A percentile compares a stretch with the other conserved stretches of the same genome.
Evolutionary conservation across 2,888 invertebrate species (phyloP).

Genomic region (Caenorhabditis sulstoni): DNA sequence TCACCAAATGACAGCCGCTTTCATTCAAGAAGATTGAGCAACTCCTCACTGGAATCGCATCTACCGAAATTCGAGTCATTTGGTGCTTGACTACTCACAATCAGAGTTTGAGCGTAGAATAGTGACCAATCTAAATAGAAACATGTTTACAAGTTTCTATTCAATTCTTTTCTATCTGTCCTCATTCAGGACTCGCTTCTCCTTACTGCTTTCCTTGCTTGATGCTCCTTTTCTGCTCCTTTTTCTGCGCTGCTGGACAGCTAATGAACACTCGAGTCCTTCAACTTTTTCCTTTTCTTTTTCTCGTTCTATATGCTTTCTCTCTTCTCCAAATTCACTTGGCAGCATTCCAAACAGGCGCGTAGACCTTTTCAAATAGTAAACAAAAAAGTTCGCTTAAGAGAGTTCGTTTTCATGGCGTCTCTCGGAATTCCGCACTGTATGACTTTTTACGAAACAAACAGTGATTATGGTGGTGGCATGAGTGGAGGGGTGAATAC

Average conservation of each 20-base stretch:
- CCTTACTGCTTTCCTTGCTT: slow-evolving; percentile 7
- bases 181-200: slow-evolving; percentile 47
- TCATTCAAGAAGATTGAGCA: background rate
- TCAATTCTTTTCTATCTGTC: slow-evolving; percentile 56
- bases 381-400: slow-evolving; percentile 40
- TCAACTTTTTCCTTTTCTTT: slow-evolving; percentile 28
- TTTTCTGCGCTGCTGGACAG: slow-evolving; percentile 28
- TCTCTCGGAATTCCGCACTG: slow-evolving; percentile 14
- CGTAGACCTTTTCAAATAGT: slow-evolving; percentile 20
- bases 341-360: slow-evolving; percentile 30
- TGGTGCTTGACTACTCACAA: slow-evolving; percentile 17
- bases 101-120: slow-evolving; percentile 27
- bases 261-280: slow-evolving; percentile 51
- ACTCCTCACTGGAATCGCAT: background rate
- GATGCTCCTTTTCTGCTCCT: slow-evolving; percentile 28
- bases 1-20: slow-evolving; percentile 22
- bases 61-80: no score
- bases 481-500: background rate
- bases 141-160: slow-evolving; percentile 57
- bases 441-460: slow-evolving; percentile 38
- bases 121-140: slow-evolving; percentile 55
- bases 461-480: slow-evolving; percentile 1
- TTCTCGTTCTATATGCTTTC: slow-evolving; percentile 21
- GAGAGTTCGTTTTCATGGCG: slow-evolving; percentile 21
- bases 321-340: slow-evolving; percentile 20